Conservation (phyloP, 2,888 invertebrate genomes). For the Torymus auratus region DNA sequence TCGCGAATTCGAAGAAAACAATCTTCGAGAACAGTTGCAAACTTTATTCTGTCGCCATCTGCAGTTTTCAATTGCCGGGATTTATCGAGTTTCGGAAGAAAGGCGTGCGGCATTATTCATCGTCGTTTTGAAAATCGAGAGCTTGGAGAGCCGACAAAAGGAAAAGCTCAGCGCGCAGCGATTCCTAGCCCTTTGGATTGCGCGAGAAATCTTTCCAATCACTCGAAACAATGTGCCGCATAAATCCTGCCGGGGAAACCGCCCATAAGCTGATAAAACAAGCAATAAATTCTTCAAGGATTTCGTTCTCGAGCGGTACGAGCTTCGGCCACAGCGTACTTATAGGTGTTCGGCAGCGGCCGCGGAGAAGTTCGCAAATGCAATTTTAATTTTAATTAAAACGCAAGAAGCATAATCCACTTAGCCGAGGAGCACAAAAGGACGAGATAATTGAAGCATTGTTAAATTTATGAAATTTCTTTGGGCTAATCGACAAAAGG, state of each 20-base stretch:
- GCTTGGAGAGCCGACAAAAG: background rate
- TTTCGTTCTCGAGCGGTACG: background rate
- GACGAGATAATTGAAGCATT: slow-evolving; percentile 33
- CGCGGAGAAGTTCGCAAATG: slow-evolving; percentile 16
- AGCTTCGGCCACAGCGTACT: no score
- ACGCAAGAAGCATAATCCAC: slow-evolving; percentile 29
- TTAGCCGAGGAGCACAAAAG: slow-evolving; percentile 18
- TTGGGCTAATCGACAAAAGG: background rate
- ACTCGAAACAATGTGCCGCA: slow-evolving; percentile 16
- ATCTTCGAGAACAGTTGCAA: background rate
- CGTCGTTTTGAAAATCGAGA: background rate
- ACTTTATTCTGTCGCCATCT: background rate
- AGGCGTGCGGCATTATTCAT: background rate
- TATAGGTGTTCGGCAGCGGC: no score
- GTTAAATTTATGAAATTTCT: slow-evolving; percentile 37
- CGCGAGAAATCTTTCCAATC: slow-evolving; percentile 1
- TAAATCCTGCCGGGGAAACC: background rate
- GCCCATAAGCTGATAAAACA: slow-evolving; percentile 4
- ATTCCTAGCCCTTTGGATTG: no score
- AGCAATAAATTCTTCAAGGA: slow-evolving; percentile 15
- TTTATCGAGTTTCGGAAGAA: slow-evolving; percentile 28
- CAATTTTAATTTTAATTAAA: slow-evolving; percentile 51
- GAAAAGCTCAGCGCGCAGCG: no score
- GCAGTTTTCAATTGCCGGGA: background rate
- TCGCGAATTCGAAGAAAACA: slow-evolving; percentile 10